Evolutionary conservation across 2,888 invertebrate genomes (phyloP), one percentile per base, ranked within the genome.

Genomic region (Congeria kusceri): DNA sequence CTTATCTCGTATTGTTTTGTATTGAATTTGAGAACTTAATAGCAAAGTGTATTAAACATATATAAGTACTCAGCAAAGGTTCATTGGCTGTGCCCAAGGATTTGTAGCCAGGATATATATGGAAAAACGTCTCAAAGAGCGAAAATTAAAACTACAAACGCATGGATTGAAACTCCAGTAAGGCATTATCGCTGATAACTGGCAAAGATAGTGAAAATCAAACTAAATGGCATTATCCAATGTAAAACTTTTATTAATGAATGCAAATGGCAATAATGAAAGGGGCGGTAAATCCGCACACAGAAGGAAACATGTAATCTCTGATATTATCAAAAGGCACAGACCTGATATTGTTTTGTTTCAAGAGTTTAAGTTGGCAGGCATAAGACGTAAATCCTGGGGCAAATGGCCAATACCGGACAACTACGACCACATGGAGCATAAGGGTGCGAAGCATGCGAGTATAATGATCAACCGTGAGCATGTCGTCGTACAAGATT

Each of bases 311-410:
- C 49, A 74, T 25, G 70, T 67, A 15, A 74, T 81, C 27, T 64
- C 68, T 9, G 64, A 59, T 27, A 70, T 74, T 5, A 56, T 77
- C 13, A 15, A 46, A 3, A 74, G 57, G 39, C 23, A 70, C 9
- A 46, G n/a, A 27, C 81, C 81, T 18, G 58, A 68, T 5, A 5
- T 81, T 3, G 64, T 77, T 13, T 58, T 81, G 7, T 70, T 81
- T 28, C 81, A 81, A 47, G 77, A 81, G 39, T 81, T 81, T 70
- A 25, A 25, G 18, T 74, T 74, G 68, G 27, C 15, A 11, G 71
- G 73, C 5, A 77, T 81, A n/a, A 53, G 29, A 13, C 63, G 74
- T 3, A 80, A 66, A 39, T 62, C 62, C 4, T 80, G 80, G 80
- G 25, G n/a, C 39, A 67, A 65, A n/a, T 25, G 59, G 46, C 76